A percentile compares a stretch with the other conserved stretches of the same genome.
Conservation (phyloP, 2,888 invertebrate species). For the Hydraecia micacea region DNA sequence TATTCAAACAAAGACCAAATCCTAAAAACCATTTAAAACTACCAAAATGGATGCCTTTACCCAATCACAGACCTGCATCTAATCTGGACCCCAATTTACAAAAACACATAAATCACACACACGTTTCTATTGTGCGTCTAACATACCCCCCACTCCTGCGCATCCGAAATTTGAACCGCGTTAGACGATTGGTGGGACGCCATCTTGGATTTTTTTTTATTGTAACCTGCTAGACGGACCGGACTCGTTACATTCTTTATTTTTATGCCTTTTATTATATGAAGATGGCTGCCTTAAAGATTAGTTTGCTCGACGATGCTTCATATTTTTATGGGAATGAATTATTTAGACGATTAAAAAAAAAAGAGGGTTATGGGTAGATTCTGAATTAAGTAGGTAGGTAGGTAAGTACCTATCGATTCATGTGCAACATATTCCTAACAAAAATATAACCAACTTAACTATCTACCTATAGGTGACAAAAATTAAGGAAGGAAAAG, state of each 20-base stretch:
- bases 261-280: constrained; percentile 56
- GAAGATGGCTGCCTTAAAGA: constrained; percentile 54
- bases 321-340: constrained; percentile 40
- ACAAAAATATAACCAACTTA: no score
- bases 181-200: constrained; percentile 85
- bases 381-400: not conserved
- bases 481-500: constrained; percentile 10
- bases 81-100: constrained; percentile 48
- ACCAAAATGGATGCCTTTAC: constrained; percentile 32
- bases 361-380: no score
- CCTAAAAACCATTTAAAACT: not conserved
- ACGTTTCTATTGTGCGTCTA: constrained; percentile 75
- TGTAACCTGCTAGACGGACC: constrained; percentile 65
- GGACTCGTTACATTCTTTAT: constrained; percentile 57
- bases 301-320: constrained; percentile 26
- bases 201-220: constrained; percentile 70
- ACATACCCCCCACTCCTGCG: constrained; percentile 77
- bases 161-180: constrained; percentile 86
- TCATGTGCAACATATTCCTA: no score
- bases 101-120: constrained; percentile 41
- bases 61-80: constrained; percentile 37
- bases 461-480: no score
- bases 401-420: no score
- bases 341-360: not conserved
- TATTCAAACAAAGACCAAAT: not conserved